phyloP scores from a whole-genome alignment of 2,113 vertebrate genomes.

The Prietella phreatophila region DNA sequence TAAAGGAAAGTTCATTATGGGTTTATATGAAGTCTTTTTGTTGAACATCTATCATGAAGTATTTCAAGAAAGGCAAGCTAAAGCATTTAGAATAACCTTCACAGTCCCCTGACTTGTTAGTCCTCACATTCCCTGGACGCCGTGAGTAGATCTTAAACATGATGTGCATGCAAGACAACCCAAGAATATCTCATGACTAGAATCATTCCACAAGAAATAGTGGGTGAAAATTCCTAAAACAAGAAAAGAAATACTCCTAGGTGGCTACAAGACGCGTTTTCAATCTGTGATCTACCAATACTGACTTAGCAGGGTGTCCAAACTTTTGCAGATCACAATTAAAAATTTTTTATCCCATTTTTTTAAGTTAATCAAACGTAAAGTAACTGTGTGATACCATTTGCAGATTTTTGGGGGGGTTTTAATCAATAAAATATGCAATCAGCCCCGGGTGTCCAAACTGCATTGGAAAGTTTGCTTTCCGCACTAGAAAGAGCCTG shows the following conservation, averaged over 20 bases:
- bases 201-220: too few relatives aligned
- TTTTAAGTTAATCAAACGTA: neutral
- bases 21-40: too few relatives aligned
- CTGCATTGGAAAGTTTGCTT: neutral
- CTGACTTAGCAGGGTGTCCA: neutral
- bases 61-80: neutral
- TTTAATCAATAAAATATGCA: neutral
- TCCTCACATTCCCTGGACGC: neutral
- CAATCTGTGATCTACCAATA: neutral
- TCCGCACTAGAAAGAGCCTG: neutral
- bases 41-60: neutral
- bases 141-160: neutral
- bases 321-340: neutral
- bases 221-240: neutral
- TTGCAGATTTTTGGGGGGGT: too few relatives aligned
- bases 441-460: neutral
- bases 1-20: too few relatives aligned
- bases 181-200: neutral
- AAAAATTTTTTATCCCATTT: neutral
- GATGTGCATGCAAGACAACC: neutral
- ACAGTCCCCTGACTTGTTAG: neutral
- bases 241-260: neutral
- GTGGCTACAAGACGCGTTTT: neutral
- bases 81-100: neutral
- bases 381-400: neutral